These are phyloP conservation scores for Carettochelys insculpta DNA, from an alignment of 2,113 vertebrate species.

Conservation along the genomic window DNA sequence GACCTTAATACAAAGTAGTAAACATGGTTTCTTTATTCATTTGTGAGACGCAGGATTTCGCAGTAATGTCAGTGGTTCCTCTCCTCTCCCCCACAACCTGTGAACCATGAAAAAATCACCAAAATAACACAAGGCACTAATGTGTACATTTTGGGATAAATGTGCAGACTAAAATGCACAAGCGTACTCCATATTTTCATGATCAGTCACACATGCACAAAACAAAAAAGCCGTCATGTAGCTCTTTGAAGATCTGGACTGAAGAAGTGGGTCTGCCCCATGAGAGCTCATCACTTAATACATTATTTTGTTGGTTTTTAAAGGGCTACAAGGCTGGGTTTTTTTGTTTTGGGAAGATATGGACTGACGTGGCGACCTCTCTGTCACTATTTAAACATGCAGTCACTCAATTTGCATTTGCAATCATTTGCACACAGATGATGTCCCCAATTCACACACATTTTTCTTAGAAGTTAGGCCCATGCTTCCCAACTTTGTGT, in stretches of 20 bases:
- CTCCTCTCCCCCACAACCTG: not conserved
- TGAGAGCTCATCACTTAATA: no score
- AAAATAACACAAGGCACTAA: not conserved
- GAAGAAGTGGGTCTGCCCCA: no score
- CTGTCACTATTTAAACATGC: not conserved
- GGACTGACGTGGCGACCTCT: no score
- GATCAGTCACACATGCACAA: fast-evolving
- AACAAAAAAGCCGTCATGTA: no score
- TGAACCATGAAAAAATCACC: not conserved
- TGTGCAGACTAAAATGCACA: not conserved
- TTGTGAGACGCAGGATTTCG: constrained; percentile 6
- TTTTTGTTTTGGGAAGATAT: no score
- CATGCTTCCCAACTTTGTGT: no score
- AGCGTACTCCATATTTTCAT: not conserved
- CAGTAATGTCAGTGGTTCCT: not conserved
- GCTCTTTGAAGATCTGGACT: no score
- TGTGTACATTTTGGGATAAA: fast-evolving
- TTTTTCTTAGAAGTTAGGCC: fast-evolving
- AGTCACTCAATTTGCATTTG: not conserved
- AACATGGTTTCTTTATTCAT: not conserved
- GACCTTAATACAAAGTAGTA: fast-evolving
- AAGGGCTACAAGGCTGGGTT: no score
- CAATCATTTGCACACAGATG: not conserved
- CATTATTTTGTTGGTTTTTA: no score
- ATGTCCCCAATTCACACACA: fast-evolving